A percentile compares a stretch with the other conserved stretches of the same genome.
Conservation (phyloP, 2,888 invertebrate genomes). For the Uropetala carovei region DNA sequence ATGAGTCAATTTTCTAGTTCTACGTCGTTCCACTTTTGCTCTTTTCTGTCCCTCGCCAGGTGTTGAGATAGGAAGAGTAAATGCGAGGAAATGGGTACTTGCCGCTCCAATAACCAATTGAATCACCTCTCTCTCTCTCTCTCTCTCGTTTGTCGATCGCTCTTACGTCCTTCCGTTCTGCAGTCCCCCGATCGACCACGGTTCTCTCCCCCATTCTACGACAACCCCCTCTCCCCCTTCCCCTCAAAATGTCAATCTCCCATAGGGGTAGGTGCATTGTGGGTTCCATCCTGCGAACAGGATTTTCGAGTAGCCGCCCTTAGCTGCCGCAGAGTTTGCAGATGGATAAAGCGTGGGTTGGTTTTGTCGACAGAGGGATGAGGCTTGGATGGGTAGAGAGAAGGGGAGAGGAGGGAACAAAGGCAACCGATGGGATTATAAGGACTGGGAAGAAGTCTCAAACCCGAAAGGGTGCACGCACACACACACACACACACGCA, state of each 20-base stretch:
- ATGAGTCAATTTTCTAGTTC: background rate
- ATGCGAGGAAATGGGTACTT: background rate
- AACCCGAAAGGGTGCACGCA: background rate
- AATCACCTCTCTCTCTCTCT: background rate
- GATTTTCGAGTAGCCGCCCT: conserved; percentile 1
- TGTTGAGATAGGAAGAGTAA: background rate
- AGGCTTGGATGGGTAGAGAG: background rate
- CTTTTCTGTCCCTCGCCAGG: too few species aligned
- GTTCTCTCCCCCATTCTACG: background rate
- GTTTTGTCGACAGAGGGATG: background rate
- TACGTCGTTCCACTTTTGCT: too few species aligned
- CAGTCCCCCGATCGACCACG: background rate
- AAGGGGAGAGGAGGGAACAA: background rate
- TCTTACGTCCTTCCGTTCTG: background rate
- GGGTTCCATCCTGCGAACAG: conserved; percentile 31
- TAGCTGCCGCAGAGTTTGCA: background rate
- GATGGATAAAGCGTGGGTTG: conserved; percentile 28
- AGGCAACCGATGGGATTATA: conserved; percentile 15
- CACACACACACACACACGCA: background rate
- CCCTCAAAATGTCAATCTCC: background rate
- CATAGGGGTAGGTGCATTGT: background rate
- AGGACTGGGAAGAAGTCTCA: background rate
- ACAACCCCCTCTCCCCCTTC: too few species aligned
- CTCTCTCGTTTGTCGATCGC: background rate
- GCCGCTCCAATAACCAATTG: background rate